A percentile compares a stretch with the other conserved stretches of the same genome.
Conservation (phyloP, 2,113 vertebrate species). For the Ceyx cyanopectus region DNA sequence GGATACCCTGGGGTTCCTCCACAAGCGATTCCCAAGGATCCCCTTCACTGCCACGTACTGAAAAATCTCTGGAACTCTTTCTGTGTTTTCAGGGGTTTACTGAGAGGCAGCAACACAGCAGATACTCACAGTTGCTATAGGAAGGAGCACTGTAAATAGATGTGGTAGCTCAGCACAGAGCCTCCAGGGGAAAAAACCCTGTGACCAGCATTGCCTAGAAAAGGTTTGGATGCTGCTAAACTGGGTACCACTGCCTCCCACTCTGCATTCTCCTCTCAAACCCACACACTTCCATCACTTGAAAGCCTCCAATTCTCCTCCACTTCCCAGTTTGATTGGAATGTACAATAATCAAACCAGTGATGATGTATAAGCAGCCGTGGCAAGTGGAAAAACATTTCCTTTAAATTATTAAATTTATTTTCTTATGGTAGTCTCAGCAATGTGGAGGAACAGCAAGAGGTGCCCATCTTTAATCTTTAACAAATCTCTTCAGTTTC, state of each 20-base stretch:
- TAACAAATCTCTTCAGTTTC: neutral
- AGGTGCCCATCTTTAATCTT: neutral
- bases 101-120: neutral
- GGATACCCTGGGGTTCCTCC: neutral
- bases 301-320: neutral
- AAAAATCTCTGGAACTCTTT: neutral
- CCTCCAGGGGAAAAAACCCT: neutral
- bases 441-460: neutral
- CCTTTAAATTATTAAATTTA: neutral
- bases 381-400: rapidly evolving
- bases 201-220: too few relatives aligned
- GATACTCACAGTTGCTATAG: neutral
- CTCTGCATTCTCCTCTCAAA: neutral
- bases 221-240: neutral
- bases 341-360: neutral
- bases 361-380: rapidly evolving
- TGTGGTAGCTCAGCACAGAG: neutral
- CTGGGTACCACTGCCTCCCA: neutral
- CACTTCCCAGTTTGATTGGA: neutral
- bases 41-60: neutral
- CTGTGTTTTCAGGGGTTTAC: neutral
- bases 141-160: neutral
- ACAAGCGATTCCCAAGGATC: neutral
- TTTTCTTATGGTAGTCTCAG: neutral
- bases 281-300: neutral